Evolutionary conservation across 2,888 invertebrate genomes (phyloP), one percentile per base, ranked within the genome.

Genomic region (Ctenicera cuprea): DNA sequence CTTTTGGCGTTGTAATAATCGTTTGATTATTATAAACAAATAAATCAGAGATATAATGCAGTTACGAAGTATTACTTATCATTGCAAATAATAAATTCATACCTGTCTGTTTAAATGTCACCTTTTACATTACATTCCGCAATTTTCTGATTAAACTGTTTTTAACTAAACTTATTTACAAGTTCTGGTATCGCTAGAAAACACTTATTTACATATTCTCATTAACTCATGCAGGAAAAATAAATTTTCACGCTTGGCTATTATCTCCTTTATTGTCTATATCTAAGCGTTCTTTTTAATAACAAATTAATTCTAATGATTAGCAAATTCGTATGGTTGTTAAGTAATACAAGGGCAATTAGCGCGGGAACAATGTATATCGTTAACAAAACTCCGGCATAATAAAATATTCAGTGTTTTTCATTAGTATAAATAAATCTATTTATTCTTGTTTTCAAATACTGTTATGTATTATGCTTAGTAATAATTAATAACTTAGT

Each of bases 171-270:
- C 1, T 3, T 38, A 38, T 3, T 38, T 38, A 38, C 38, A 38
- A 8, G 1, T 38, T 11, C 1, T 11, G 38, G 9, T 38, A 12
- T 38, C n/a, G 38, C n/a, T 38, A 38, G 11, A 41, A 41, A n/a
- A 41, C n/a, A 41, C 14, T 41, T 41, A 14, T 41, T 38, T 38
- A 8, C 38, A 38, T 14, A 22, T 50, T 50, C 9, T 22, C 50
- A 20, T 50, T 18, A 50, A 11, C 22, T 22, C 22, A 50, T 50
- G 20, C 50, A 50, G 50, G 50, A 50, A 50, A 50, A 50, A 22
- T 20, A 50, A 26, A 50, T 50, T 50, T 50, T 50, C 50, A 50
- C 20, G 50, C 22, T 50, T 22, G 20, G 20, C 22, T 22, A 11
- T 50, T 20, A 50, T 22, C n/a, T 50, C 12, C n/a, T 41, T 41